Percentiles rank a stretch among this genome's conserved stretches.
These are phyloP conservation scores for Acridotheres tristis DNA, from an alignment of 2,797 vertebrate genomes.

Conservation along the genomic window DNA sequence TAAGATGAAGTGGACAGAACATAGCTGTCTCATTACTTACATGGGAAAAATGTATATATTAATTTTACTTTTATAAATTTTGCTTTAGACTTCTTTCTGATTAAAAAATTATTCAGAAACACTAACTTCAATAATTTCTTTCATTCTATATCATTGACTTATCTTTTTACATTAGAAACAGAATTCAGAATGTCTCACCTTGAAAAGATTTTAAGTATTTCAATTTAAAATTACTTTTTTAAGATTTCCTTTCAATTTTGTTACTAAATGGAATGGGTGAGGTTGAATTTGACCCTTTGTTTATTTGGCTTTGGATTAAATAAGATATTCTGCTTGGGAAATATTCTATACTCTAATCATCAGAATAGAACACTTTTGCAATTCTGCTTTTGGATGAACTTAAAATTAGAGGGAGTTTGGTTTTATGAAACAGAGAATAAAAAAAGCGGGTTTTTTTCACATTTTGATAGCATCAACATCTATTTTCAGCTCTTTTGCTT, in stretches of 20 bases:
- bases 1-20: neutral
- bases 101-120: neutral
- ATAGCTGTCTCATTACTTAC: neutral
- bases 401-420: neutral
- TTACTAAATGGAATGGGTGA: neutral
- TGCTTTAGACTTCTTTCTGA: neutral
- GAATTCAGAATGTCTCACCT: neutral
- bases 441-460: rapidly evolving
- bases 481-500: neutral
- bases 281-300: neutral
- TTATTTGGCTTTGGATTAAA: conserved; percentile 8
- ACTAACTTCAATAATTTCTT: neutral
- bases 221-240: neutral
- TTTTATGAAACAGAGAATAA: neutral
- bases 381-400: neutral
- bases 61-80: neutral
- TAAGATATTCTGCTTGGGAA: neutral
- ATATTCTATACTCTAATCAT: neutral
- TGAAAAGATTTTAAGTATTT: neutral
- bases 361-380: neutral
- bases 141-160: neutral
- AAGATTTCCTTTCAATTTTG: neutral
- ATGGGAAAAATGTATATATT: neutral
- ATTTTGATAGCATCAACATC: neutral
- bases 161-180: neutral